These are phyloP conservation scores for Peromyscus nudipes DNA, from an alignment of 2,797 vertebrate species.

Conservation along the genomic window DNA sequence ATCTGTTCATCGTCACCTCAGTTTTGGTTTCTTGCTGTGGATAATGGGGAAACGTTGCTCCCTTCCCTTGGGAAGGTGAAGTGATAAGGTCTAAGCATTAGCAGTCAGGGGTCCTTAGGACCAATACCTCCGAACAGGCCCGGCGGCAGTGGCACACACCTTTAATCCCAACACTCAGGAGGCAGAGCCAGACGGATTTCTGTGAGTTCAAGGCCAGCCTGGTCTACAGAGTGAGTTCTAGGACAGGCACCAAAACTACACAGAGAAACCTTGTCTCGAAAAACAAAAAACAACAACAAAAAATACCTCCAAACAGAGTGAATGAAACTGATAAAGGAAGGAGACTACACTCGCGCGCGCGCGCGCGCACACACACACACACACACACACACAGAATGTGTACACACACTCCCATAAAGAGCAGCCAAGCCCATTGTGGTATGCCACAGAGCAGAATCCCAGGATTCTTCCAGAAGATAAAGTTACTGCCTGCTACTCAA, in stretches of 20 bases:
- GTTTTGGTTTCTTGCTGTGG: neutral
- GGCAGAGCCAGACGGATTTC: no score
- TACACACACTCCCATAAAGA: neutral
- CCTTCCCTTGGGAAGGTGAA: neutral
- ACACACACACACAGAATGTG: neutral
- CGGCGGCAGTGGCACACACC: no score
- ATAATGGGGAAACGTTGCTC: neutral
- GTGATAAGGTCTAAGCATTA: neutral
- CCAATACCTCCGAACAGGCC: neutral
- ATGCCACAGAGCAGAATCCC: neutral
- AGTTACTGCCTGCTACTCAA: neutral
- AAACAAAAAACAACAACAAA: no score
- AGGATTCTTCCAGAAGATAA: conserved; percentile 22
- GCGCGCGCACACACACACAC: neutral
- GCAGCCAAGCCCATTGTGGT: neutral
- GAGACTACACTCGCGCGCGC: no score
- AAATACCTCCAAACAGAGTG: neutral
- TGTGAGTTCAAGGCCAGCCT: no score
- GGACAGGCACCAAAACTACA: no score
- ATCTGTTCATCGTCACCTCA: neutral
- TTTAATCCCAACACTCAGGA: no score
- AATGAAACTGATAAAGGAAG: neutral
- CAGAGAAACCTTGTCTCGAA: no score
- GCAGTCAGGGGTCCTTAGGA: neutral
- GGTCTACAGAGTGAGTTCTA: no score